Conservation (phyloP, 2,113 vertebrate species). For the Sturnira hondurensis region DNA sequence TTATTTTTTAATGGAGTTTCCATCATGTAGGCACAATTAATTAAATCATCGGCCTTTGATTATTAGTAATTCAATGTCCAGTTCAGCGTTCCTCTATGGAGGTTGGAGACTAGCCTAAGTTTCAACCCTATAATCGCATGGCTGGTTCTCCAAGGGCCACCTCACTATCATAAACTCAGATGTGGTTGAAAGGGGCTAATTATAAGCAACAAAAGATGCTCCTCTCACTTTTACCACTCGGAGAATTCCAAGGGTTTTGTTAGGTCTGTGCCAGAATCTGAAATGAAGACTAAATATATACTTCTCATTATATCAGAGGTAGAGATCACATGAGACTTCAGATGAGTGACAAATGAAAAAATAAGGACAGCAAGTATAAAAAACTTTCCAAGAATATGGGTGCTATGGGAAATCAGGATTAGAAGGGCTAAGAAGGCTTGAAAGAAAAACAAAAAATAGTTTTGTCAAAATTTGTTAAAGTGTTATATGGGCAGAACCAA, state of each 20-base stretch:
- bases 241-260: not conserved
- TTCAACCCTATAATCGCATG: not conserved
- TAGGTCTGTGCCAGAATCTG: not conserved
- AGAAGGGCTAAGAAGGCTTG: not conserved
- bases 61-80: not conserved
- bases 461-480: not conserved
- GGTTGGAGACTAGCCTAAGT: not conserved
- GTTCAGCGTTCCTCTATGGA: not conserved
- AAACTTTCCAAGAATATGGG: not conserved
- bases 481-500: not conserved
- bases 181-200: not conserved
- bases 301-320: not conserved
- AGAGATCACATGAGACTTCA: not conserved
- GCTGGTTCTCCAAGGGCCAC: not conserved
- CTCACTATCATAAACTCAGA: not conserved
- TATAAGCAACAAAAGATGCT: not conserved
- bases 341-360: not conserved
- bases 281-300: not conserved
- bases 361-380: not conserved
- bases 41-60: not conserved
- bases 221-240: not conserved
- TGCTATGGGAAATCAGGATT: not conserved
- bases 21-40: not conserved
- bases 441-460: not conserved
- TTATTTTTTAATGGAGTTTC: not conserved